A percentile compares a stretch with the other conserved stretches of the same genome.
phyloP scores from a whole-genome alignment of 2,797 vertebrate species.

The Pipistrellus kuhlii region DNA sequence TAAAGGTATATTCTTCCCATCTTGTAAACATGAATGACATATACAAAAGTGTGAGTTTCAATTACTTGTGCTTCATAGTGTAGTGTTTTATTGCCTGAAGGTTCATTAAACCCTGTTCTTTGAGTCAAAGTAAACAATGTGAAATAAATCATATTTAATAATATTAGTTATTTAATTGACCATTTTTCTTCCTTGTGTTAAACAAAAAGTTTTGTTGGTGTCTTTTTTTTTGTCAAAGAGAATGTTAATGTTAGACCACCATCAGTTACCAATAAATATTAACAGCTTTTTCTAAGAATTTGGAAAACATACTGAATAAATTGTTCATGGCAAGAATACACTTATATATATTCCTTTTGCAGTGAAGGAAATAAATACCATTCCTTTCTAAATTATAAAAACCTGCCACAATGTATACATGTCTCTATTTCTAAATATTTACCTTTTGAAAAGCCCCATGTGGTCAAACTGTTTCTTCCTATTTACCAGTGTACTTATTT shows the following conservation, averaged over 20 bases:
- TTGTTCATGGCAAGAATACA: neutral
- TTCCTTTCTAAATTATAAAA: constrained; percentile 70
- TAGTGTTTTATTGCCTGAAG: neutral
- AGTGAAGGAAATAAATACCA: constrained; percentile 53
- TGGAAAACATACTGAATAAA: neutral
- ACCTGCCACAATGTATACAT: neutral
- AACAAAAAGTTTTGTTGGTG: constrained; percentile 5
- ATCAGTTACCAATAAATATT: neutral
- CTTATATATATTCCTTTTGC: constrained; percentile 27
- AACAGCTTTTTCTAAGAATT: neutral
- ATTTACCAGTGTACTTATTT: constrained; percentile 47
- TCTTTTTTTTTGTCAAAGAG: neutral
- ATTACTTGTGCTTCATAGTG: neutral
- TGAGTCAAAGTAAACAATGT: constrained; percentile 23
- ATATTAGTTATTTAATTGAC: neutral
- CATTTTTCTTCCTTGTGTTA: neutral
- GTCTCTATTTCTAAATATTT: constrained; percentile 71
- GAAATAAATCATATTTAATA: constrained; percentile 39
- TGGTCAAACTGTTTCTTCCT: neutral
- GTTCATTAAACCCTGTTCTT: constrained; percentile 2
- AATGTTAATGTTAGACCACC: neutral
- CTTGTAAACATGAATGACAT: constrained; percentile 3
- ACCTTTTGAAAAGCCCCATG: neutral
- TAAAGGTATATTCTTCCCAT: neutral
- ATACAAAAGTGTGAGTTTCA: constrained; percentile 1